These are phyloP conservation scores for Paramisgurnus dabryanus DNA, from an alignment of 2,113 vertebrate genomes.

Conservation along the genomic window DNA sequence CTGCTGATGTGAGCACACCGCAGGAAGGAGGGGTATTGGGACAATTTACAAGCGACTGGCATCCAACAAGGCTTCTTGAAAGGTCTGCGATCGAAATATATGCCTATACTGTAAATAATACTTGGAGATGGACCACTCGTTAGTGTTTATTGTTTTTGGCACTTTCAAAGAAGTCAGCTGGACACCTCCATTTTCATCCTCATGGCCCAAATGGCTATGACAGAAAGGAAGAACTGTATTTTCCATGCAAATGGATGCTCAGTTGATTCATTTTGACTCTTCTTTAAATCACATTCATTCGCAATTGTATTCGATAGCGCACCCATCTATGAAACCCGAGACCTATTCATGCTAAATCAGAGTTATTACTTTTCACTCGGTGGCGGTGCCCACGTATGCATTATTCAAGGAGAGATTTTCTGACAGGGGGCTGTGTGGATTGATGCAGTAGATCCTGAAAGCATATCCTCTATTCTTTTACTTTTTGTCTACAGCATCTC, in stretches of 20 bases:
- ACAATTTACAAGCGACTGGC: conserved; percentile 58
- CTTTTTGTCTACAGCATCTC: conserved; percentile 42
- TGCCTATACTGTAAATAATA: conserved; percentile 50
- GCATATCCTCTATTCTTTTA: conserved; percentile 41
- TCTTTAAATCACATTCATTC: conserved; percentile 53
- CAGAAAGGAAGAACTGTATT: conserved; percentile 39
- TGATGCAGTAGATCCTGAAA: conserved; percentile 40
- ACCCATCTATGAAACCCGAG: conserved; percentile 47
- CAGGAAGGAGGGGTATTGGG: conserved; percentile 10
- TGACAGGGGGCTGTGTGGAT: conserved; percentile 16
- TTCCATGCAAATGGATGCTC: conserved; percentile 48
- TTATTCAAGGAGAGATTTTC: conserved; percentile 36
- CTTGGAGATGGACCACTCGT: conserved; percentile 53
- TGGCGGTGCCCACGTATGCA: conserved; percentile 37
- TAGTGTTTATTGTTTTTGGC: conserved; percentile 46
- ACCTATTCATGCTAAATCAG: conserved; percentile 49
- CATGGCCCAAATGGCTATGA: conserved; percentile 48
- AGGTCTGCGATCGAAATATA: conserved; percentile 40
- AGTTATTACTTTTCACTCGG: conserved; percentile 50
- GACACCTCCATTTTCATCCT: conserved; percentile 49
- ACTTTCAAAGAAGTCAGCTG: conserved; percentile 51
- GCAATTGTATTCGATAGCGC: conserved; percentile 38
- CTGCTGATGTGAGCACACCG: conserved; percentile 51
- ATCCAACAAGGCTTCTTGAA: conserved; percentile 25
- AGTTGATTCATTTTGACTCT: conserved; percentile 43